A percentile compares a stretch with the other conserved stretches of the same genome.
Evolutionary conservation across 2,888 invertebrate genomes (phyloP).

Genomic region (Hyles lineata): DNA sequence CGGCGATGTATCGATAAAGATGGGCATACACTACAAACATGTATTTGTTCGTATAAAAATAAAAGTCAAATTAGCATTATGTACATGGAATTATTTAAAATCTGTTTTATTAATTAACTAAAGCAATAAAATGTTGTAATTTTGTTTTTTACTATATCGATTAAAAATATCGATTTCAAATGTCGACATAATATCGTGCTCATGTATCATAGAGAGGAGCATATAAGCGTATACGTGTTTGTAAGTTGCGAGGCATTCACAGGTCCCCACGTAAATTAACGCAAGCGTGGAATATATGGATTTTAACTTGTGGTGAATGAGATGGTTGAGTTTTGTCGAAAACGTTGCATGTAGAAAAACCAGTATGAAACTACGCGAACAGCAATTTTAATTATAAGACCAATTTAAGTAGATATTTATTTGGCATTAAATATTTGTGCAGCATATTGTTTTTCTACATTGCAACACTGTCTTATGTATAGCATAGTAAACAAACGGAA

Average conservation of each 20-base stretch:
- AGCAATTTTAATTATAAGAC: neutral
- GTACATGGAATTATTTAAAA: no score
- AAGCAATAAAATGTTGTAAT: neutral
- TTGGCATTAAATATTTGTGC: neutral
- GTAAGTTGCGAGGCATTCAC: slow-evolving; percentile 38
- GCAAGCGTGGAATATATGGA: neutral
- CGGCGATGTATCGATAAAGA: slow-evolving; percentile 30
- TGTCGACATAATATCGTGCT: slow-evolving; percentile 47
- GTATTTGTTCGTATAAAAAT: neutral
- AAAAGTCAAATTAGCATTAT: no score
- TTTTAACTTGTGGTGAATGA: slow-evolving; percentile 11
- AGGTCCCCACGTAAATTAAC: slow-evolving; percentile 39
- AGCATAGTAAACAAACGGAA: slow-evolving; percentile 19
- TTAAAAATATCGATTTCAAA: slow-evolving; percentile 25
- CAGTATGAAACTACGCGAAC: slow-evolving; percentile 5
- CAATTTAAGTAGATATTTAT: slow-evolving; percentile 5
- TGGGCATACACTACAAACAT: neutral
- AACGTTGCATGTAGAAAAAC: slow-evolving; percentile 16
- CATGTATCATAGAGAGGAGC: slow-evolving; percentile 43
- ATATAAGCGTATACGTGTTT: slow-evolving; percentile 54
- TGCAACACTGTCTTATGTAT: neutral
- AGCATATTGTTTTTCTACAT: slow-evolving; percentile 20
- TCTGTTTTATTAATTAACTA: neutral
- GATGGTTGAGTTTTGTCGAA: neutral
- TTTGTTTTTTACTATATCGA: neutral